Conservation (phyloP, 2,797 vertebrate species). For the Sparus aurata region DNA sequence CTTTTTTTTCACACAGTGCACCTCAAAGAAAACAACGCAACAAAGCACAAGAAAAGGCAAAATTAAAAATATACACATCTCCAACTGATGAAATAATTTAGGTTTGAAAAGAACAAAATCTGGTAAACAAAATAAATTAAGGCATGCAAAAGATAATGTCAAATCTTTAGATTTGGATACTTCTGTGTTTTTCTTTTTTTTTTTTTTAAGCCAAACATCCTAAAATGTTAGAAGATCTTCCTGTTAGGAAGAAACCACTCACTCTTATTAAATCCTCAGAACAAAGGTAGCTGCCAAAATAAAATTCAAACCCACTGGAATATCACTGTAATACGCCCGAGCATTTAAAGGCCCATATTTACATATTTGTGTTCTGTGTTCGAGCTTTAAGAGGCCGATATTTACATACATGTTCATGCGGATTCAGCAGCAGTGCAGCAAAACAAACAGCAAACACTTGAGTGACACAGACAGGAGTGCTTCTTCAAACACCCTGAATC, state of each 20-base stretch:
- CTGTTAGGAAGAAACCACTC: constrained; percentile 60
- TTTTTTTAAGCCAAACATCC: constrained; percentile 60
- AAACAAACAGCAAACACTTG: constrained; percentile 53
- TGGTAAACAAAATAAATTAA: constrained; percentile 81
- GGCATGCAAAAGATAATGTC: constrained; percentile 80
- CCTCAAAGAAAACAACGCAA: constrained; percentile 55
- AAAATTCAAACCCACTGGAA: constrained; percentile 80
- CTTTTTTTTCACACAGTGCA: constrained; percentile 75
- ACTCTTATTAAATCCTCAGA: constrained; percentile 67
- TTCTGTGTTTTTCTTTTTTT: constrained; percentile 9
- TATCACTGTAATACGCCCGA: constrained; percentile 75
- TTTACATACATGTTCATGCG: constrained; percentile 79
- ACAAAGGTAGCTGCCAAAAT: constrained; percentile 86
- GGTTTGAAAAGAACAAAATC: constrained; percentile 51
- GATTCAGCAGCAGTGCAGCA: constrained; percentile 77
- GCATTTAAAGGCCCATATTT: constrained; percentile 81
- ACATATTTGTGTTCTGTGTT: constrained; percentile 69
- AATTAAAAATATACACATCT: constrained; percentile 67
- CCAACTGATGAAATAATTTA: constrained; percentile 70
- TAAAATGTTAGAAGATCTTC: constrained; percentile 54
- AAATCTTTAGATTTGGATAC: constrained; percentile 65
- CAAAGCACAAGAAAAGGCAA: constrained; percentile 53
- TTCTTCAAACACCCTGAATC: constrained; percentile 55
- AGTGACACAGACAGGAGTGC: constrained; percentile 52
- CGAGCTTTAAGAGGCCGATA: constrained; percentile 65